phyloP scores from a whole-genome alignment of 2,113 vertebrate genomes.

The Pseudopodoces humilis region DNA sequence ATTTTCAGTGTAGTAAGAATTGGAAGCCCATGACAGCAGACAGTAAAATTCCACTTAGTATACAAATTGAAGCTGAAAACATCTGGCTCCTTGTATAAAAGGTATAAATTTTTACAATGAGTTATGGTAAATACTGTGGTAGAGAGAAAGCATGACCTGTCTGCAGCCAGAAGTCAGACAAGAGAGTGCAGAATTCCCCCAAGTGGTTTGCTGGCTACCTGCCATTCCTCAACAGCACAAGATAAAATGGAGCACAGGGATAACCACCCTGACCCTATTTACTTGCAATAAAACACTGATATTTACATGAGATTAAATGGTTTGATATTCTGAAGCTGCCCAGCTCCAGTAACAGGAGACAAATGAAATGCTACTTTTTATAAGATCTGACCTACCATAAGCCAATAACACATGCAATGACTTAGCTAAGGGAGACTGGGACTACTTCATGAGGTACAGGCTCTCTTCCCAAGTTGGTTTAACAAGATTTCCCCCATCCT shows the following conservation, averaged over 20 bases:
- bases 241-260: background rate
- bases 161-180: background rate
- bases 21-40: background rate
- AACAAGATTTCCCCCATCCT: background rate
- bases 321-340: background rate
- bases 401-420: background rate
- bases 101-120: background rate
- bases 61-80: constrained; percentile 4
- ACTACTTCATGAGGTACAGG: background rate
- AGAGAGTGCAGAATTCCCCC: background rate
- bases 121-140: background rate
- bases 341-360: background rate
- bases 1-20: background rate
- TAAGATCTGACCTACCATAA: background rate
- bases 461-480: background rate
- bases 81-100: background rate
- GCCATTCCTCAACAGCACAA: constrained; percentile 5
- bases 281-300: background rate
- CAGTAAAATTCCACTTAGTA: background rate
- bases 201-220: constrained; percentile 26
- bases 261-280: constrained; percentile 5
- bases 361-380: constrained; percentile 30
- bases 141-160: background rate
- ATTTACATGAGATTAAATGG: background rate
- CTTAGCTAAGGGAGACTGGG: background rate